Evolutionary conservation across 2,888 invertebrate genomes (phyloP).

Genomic region (Cryptocephalus primarius): DNA sequence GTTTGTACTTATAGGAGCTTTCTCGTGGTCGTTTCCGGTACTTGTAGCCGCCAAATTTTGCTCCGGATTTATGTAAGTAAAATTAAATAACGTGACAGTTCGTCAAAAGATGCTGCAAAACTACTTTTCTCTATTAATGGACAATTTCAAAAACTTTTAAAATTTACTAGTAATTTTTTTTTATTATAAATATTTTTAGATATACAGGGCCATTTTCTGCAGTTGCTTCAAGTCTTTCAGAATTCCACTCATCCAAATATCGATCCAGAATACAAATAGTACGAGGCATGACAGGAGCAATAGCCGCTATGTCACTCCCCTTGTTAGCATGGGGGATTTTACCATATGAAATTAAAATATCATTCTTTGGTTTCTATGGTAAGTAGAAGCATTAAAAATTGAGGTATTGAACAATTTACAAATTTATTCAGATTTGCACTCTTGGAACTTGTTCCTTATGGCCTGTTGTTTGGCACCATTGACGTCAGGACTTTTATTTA

Average conservation of each 20-base stretch:
- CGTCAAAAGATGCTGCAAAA: too few species aligned
- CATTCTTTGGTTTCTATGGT: slow-evolving; percentile 2
- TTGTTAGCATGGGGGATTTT: slow-evolving; percentile 54
- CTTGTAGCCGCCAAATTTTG: slow-evolving; percentile 57
- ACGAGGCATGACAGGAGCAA: slow-evolving; percentile 35
- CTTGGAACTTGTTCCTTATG: slow-evolving; percentile 53
- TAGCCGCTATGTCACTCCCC: slow-evolving; percentile 3
- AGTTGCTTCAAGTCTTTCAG: slow-evolving; percentile 56
- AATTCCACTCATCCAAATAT: slow-evolving; percentile 53
- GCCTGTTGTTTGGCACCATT: slow-evolving; percentile 54
- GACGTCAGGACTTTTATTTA: slow-evolving; percentile 48
- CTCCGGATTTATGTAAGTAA: slow-evolving; percentile 20
- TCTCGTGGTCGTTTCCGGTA: slow-evolving; percentile 54
- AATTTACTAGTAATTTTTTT: too few species aligned
- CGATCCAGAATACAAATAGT: slow-evolving; percentile 51
- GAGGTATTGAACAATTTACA: too few species aligned
- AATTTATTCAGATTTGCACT: slow-evolving; percentile 40
- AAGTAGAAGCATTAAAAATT: not conserved
- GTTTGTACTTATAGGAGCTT: slow-evolving; percentile 49
- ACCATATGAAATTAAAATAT: slow-evolving; percentile 37
- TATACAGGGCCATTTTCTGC: slow-evolving; percentile 60
- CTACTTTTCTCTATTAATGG: too few species aligned
- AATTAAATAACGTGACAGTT: too few species aligned
- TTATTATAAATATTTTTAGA: too few species aligned
- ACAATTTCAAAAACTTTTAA: too few species aligned